Percentiles rank a stretch among this genome's conserved stretches.
Evolutionary conservation across 2,797 vertebrate species (phyloP).

Genomic region (Falco columbarius): DNA sequence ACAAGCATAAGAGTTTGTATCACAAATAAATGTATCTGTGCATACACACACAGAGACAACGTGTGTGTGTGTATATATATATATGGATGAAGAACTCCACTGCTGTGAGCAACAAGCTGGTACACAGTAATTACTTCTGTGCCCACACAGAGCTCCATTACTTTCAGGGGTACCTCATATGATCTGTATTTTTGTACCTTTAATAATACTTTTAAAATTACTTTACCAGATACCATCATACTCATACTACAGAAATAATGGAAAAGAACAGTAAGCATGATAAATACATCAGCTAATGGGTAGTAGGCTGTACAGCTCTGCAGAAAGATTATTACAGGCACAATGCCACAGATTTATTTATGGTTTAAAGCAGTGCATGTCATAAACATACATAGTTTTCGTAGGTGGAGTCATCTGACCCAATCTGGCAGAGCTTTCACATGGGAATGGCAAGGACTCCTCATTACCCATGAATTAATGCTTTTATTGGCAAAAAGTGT

Average conservation of each 20-base stretch:
- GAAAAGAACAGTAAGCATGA: conserved; percentile 57
- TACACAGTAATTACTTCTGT: neutral
- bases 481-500: conserved; percentile 58
- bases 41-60: neutral
- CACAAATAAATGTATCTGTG: neutral
- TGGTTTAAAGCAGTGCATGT: conserved; percentile 49
- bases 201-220: conserved; percentile 27
- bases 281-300: conserved; percentile 59
- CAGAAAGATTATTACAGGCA: conserved; percentile 61
- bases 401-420: conserved; percentile 65
- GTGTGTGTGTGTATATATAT: too few relatives aligned
- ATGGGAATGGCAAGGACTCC: conserved; percentile 37
- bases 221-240: conserved; percentile 41
- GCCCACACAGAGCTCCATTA: neutral
- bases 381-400: conserved; percentile 59
- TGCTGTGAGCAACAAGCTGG: neutral
- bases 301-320: conserved; percentile 31
- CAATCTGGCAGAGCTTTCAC: conserved; percentile 60
- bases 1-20: neutral
- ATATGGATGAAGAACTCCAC: neutral
- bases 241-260: neutral
- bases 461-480: conserved; percentile 57
- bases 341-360: conserved; percentile 60
- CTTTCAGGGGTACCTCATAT: neutral
- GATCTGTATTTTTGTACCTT: conserved; percentile 7